Evolutionary conservation across 2,797 vertebrate species (phyloP), one percentile per base, ranked within the genome.

Genomic region (Triplophysa yarkandensis): DNA sequence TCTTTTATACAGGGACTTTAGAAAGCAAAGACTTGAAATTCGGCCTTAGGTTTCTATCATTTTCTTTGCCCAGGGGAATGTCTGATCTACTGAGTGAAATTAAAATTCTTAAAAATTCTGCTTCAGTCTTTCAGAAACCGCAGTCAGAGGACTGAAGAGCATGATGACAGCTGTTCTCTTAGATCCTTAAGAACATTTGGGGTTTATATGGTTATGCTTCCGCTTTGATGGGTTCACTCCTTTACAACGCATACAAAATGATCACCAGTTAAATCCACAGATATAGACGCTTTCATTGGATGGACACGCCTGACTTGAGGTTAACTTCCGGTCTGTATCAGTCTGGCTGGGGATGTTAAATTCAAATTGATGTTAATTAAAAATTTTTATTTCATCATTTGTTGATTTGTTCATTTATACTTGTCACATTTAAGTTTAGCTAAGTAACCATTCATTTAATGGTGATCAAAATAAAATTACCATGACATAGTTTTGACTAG

Each of bases 51-150:
- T 57, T 57, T 65, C 50, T 46, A 8, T 66, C 55, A 32, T 19
- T 44, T n/a, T 58, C 34, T 44, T 16, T 57, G 50, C 62, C 14
- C 19, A 1, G 8, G 39, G 36, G 62, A 46, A 36, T 19, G 25
- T 57, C 27, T 57, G 48, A 57, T 74, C 61, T 74, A n/a, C 48
- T 73, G 52, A 65, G 61, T 55, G 48, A 57, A 74, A 44, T 74
- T 55, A 65, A 43, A 34, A 57, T 65, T 57, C 71, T 8, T 74
- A 43, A 65, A 43, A 34, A 57, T 65, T 57, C 71, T 8, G 19
- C n/a, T 65, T 27, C 14, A 55, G 36, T 30, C 36, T 11, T 13
- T 71, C 11, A 50, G 28, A 34, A 61, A 27, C 21, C 30, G 19
- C 6, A 41, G 50, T 30, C 36, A 27, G 11, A 71, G 14, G 54